Evolutionary conservation across 2,888 invertebrate genomes (phyloP), one percentile per base, ranked within the genome.

Genomic region (Lasioglossum malachurum): DNA sequence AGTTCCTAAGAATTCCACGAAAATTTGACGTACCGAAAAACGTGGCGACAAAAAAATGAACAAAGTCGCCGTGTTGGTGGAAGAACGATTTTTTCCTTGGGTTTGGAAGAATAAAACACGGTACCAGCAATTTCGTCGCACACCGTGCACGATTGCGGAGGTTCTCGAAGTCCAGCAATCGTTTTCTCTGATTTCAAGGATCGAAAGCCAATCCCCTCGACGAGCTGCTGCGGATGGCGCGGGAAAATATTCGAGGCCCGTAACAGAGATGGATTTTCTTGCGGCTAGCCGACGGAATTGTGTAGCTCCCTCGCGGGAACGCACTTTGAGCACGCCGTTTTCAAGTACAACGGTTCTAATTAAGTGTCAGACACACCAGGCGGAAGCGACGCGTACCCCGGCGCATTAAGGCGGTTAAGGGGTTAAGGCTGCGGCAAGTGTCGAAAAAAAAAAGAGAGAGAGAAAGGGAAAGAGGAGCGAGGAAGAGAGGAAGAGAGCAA

Each of bases 371-470:
- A 82, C 87, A 86, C 88, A 91, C 90, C 87, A 84, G 80, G 77
- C 87, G 90, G 87, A 87, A 88, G 88, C 88, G 91, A 84, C 90
- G 88, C 86, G 86, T 82, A 87, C 78, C 88, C 75, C 75, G 85
- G 84, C 86, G 86, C 90, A 91, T 91, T 91, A 91, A 90, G 90
- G 90, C 90, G 91, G 90, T 89, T 90, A 89, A 89, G 87, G 87
- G 91, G 91, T 89, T 91, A 90, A 88, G 90, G 83, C 83, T 89
- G 87, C 73, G 87, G 87, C 85, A 76, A 89, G 90, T 90, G 90
- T 84, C 84, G 90, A 83, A 81, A 80, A 89, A 81, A 83, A 77
- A 83, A 77, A 84, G 76, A 46, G 69, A 81, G 76, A 57, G 76
- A 49, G 67, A 77, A 69, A 83, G 73, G 31, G 64, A 71, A 72